Conservation (phyloP, 2,113 vertebrate species). For the Lepus timidus region DNA sequence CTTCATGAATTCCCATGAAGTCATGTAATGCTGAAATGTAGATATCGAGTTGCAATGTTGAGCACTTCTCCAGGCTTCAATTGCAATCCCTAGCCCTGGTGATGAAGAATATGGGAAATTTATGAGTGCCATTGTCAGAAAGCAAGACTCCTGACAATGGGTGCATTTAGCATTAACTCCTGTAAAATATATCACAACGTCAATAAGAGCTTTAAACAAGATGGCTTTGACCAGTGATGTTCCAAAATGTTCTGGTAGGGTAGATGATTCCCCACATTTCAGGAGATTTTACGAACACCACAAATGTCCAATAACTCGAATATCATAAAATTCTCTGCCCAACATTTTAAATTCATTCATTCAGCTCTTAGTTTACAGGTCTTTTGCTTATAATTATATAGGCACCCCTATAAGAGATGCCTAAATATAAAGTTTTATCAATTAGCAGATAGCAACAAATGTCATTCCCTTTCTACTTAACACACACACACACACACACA, state of each 20-base stretch:
- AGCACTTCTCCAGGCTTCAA: neutral
- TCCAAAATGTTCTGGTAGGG: neutral
- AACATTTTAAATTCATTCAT: neutral
- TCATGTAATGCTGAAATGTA: neutral
- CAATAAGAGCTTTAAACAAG: neutral
- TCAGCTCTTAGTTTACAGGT: neutral
- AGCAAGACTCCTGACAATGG: neutral
- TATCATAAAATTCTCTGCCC: neutral
- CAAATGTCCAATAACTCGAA: neutral
- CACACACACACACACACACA: no score
- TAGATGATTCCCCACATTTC: neutral
- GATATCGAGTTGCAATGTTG: neutral
- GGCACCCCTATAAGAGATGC: neutral
- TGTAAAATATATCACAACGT: neutral
- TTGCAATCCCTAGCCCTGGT: neutral
- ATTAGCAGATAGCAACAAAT: neutral
- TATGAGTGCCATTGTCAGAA: neutral
- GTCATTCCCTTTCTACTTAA: no score
- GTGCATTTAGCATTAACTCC: neutral
- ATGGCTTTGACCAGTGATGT: neutral
- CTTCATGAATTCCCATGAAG: neutral
- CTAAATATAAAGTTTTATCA: conserved; percentile 29
- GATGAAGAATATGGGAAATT: neutral
- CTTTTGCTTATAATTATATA: neutral
- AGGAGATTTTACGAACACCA: neutral